Evolutionary conservation across 2,888 invertebrate genomes (phyloP), one percentile per base, ranked within the genome.

Genomic region (Aphelenchoides bicaudatus): DNA sequence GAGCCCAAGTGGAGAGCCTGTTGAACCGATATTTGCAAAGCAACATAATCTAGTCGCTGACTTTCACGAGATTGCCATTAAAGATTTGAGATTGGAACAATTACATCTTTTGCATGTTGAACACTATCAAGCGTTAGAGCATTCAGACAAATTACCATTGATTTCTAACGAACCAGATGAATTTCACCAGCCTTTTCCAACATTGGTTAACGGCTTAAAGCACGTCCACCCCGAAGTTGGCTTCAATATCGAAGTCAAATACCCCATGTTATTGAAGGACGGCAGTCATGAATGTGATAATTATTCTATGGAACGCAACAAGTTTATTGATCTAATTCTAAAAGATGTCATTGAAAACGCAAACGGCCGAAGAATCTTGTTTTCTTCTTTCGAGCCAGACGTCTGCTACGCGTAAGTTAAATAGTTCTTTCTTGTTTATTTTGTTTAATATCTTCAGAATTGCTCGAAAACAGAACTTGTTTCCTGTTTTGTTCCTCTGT

Each of bases 201-300:
- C 90, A 2, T 83, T 98, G 55, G 85, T 89, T 74, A 86, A 88
- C 60, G 87, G 87, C 10, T 82, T 98, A 27, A 86, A 88, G 70
- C 85, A 85, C 23, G 85, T 66, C 21, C 29, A 50, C 23, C 29
- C 28, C 19, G 66, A 66, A 27, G 53, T 60, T 23, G 96, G 94
- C 0, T 94, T 94, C 79, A 96, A 96, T 81, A 87, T 98, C 59
- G 98, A 98, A 83, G 86, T 98, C 49, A 98, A 98, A 81, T 96
- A 92, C 88, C 91, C 91, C 0, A 90, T 92, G 87, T 86, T 66
- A 75, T 74, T 74, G 59, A 54, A 86, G 81, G 85, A 78, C 47
- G 78, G 78, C 3, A 59, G 58, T 19, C 72, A 75, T 62, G 78
- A 78, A 55, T 80, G 85, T 96, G 66, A 94, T 98, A 82, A 87